phyloP scores from a whole-genome alignment of 2,888 invertebrate genomes.

The Unio pictorum region DNA sequence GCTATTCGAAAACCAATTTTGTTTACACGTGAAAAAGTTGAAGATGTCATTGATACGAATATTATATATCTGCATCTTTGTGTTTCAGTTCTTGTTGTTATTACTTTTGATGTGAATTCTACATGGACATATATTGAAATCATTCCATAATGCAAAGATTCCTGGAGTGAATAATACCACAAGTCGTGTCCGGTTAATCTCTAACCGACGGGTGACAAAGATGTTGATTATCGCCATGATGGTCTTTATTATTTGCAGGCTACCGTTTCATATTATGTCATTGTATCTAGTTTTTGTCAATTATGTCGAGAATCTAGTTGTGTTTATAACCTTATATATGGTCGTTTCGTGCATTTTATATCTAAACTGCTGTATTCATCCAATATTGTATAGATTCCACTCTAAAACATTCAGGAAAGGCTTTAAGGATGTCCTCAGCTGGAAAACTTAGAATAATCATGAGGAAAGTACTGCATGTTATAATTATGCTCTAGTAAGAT shows the following conservation, averaged over 20 bases:
- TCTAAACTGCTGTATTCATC: constrained; percentile 93
- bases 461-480: too few relatives aligned
- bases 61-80: constrained; percentile 75
- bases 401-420: constrained; percentile 93
- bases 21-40: constrained; percentile 63
- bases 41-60: constrained; percentile 1
- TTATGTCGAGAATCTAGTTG: too few relatives aligned
- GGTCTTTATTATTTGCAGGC: constrained; percentile 93
- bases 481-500: too few relatives aligned
- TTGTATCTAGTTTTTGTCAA: constrained; percentile 24
- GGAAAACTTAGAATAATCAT: too few relatives aligned
- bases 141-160: constrained; percentile 83
- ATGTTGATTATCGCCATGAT: constrained; percentile 90
- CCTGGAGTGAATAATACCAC: constrained; percentile 78
- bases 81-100: constrained; percentile 88
- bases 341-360: constrained; percentile 77
- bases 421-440: constrained; percentile 73
- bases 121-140: constrained; percentile 87
- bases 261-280: constrained; percentile 83
- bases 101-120: constrained; percentile 86
- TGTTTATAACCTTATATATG: too few relatives aligned
- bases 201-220: constrained; percentile 81
- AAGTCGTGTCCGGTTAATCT: constrained; percentile 85
- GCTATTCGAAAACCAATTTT: constrained; percentile 25
- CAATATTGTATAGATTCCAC: constrained; percentile 90